phyloP scores from a whole-genome alignment of 2,888 invertebrate species.

The Drosophila putrida region DNA sequence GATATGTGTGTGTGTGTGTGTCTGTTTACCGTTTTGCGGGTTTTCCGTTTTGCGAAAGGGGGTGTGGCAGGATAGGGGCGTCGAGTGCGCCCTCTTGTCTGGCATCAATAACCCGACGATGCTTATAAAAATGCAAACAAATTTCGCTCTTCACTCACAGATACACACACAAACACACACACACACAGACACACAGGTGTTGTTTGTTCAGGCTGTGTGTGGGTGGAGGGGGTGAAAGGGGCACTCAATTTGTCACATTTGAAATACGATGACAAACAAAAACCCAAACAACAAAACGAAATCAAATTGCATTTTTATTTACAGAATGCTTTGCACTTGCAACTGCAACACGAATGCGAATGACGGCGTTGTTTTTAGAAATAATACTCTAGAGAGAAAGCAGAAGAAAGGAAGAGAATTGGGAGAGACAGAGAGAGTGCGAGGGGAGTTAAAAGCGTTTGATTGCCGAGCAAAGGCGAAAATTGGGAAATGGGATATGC shows the following conservation, averaged over 20 bases:
- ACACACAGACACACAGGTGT: slow-evolving; percentile 41
- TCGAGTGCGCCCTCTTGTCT: slow-evolving; percentile 44
- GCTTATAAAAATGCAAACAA: slow-evolving; percentile 81
- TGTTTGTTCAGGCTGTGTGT: slow-evolving; percentile 49
- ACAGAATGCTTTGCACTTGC: slow-evolving; percentile 75
- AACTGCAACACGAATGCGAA: slow-evolving; percentile 35
- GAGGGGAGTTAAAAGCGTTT: slow-evolving; percentile 32
- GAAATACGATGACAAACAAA: slow-evolving; percentile 78
- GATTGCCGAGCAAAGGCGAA: slow-evolving; percentile 24
- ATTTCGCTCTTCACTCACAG: slow-evolving; percentile 48
- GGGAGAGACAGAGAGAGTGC: background rate
- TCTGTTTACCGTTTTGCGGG: slow-evolving; percentile 67
- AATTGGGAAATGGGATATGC: slow-evolving; percentile 20
- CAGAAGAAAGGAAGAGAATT: background rate
- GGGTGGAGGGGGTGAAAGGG: slow-evolving; percentile 11
- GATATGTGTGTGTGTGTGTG: slow-evolving; percentile 17
- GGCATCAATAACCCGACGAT: slow-evolving; percentile 74
- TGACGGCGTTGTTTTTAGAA: slow-evolving; percentile 55
- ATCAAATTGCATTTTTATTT: slow-evolving; percentile 83
- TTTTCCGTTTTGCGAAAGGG: slow-evolving; percentile 32
- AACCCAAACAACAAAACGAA: slow-evolving; percentile 63
- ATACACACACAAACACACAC: slow-evolving; percentile 30
- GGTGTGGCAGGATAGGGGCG: background rate
- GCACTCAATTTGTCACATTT: slow-evolving; percentile 80
- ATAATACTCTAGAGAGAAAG: slow-evolving; percentile 11